Evolutionary conservation across 2,113 vertebrate species (phyloP).

Genomic region (Cebus imitator): DNA sequence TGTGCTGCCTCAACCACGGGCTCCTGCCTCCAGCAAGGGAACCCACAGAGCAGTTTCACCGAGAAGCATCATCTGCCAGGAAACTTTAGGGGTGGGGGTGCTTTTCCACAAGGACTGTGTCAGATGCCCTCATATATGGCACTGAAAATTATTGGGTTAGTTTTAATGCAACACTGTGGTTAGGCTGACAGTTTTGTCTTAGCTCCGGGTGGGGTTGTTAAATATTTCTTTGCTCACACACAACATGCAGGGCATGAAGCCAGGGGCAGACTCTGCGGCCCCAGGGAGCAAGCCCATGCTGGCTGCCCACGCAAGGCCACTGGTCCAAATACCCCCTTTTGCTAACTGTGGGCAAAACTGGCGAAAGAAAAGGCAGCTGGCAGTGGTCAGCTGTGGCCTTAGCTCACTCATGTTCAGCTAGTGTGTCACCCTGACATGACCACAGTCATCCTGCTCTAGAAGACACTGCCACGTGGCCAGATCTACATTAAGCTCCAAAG

Average conservation of each 20-base stretch:
- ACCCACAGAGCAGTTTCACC: fast-evolving
- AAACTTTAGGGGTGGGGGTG: not conserved
- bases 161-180: too few relatives aligned
- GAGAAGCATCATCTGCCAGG: not conserved
- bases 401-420: fast-evolving
- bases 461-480: not conserved
- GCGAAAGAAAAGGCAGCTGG: not conserved
- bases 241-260: not conserved
- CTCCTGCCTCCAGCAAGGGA: not conserved
- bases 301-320: fast-evolving
- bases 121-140: not conserved
- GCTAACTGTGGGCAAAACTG: not conserved
- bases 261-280: not conserved
- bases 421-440: not conserved
- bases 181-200: not conserved
- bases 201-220: fast-evolving
- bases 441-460: too few relatives aligned
- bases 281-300: not conserved
- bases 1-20: fast-evolving
- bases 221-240: not conserved
- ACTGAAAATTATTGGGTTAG: not conserved
- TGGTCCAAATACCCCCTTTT: not conserved
- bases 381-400: not conserved
- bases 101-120: not conserved
- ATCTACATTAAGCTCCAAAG: fast-evolving